These are phyloP conservation scores for Unio pictorum DNA, from an alignment of 2,888 invertebrate species.

Conservation along the genomic window DNA sequence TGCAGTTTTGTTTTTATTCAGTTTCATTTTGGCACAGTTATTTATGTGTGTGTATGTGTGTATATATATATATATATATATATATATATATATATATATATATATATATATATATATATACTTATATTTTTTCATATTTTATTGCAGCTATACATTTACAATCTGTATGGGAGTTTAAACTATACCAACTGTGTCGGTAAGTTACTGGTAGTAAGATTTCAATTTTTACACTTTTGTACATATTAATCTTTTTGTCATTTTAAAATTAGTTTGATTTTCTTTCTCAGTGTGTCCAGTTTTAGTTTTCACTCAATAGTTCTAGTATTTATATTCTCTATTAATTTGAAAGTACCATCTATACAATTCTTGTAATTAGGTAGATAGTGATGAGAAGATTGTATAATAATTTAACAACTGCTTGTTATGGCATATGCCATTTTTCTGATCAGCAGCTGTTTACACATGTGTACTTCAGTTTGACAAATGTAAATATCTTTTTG, in stretches of 20 bases:
- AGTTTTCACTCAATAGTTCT: neutral
- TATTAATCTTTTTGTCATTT: neutral
- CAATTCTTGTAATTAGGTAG: no score
- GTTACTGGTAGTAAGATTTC: conserved; percentile 5
- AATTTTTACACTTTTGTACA: neutral
- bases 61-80: no score
- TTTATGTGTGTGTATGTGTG: no score
- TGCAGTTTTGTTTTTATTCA: no score
- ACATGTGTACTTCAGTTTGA: no score
- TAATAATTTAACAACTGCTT: no score
- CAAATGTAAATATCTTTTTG: no score
- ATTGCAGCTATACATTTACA: conserved; percentile 84
- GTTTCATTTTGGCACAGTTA: no score
- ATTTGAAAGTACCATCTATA: neutral
- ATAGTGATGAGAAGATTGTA: no score
- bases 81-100: no score
- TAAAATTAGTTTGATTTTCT: neutral
- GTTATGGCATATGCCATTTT: no score
- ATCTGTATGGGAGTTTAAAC: conserved; percentile 78
- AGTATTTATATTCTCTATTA: neutral
- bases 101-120: neutral
- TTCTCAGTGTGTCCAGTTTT: neutral
- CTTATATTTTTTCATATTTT: conserved; percentile 37
- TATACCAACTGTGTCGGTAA: conserved; percentile 51
- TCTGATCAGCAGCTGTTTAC: no score